These are phyloP conservation scores for Apostichopus japonicus DNA, from an alignment of 35 echinoderm and acorn worm genomes.

Conservation along the genomic window DNA sequence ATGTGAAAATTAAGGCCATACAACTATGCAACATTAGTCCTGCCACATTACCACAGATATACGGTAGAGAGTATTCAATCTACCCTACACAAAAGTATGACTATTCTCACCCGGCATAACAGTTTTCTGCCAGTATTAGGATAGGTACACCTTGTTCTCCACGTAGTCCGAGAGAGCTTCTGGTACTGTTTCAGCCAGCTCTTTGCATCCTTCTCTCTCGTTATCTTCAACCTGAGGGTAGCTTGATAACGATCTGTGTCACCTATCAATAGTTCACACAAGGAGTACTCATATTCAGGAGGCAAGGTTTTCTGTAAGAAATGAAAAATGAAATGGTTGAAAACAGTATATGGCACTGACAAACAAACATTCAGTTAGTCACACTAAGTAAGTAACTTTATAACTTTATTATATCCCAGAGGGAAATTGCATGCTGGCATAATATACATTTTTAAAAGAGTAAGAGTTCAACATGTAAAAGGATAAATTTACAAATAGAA, in stretches of 20 bases:
- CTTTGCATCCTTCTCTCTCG: slow-evolving; percentile 19
- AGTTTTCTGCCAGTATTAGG: not conserved
- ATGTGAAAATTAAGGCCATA: too few species aligned
- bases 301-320: slow-evolving; percentile 12
- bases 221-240: not conserved
- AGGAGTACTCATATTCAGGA: not conserved
- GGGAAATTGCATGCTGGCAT: not conserved
- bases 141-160: slow-evolving; percentile 14
- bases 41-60: too few species aligned
- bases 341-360: too few species aligned
- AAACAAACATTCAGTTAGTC: too few species aligned
- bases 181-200: not conserved
- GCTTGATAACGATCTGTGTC: not conserved
- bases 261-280: not conserved
- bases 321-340: not conserved
- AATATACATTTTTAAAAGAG: too few species aligned
- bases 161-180: not conserved
- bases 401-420: too few species aligned
- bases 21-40: too few species aligned
- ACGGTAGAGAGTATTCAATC: too few species aligned
- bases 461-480: too few species aligned
- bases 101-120: not conserved
- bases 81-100: too few species aligned
- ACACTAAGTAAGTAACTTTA: not conserved
- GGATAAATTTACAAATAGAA: too few species aligned